Evolutionary conservation across 2,797 vertebrate species (phyloP).

Genomic region (Acrossocheilus fasciatus): DNA sequence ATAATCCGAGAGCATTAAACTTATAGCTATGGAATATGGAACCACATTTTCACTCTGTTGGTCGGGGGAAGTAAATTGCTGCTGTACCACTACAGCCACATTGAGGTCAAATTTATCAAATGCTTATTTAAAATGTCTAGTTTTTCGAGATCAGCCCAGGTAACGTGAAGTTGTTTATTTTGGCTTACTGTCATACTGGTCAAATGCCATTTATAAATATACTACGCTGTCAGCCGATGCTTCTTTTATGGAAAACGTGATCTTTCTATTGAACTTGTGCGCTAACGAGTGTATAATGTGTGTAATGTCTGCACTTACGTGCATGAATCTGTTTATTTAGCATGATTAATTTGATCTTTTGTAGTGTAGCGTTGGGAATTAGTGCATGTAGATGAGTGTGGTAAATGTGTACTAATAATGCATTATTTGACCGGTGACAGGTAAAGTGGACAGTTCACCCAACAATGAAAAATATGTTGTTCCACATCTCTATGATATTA

Average conservation of each 20-base stretch:
- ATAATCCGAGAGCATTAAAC: background rate
- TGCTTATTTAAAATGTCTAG: conserved; percentile 75
- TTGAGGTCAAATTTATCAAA: conserved; percentile 69
- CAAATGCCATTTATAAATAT: background rate
- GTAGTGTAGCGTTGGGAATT: background rate
- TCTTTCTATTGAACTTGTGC: background rate
- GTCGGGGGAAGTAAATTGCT: background rate
- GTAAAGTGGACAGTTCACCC: background rate
- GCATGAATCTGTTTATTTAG: background rate
- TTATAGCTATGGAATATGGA: background rate
- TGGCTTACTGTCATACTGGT: background rate
- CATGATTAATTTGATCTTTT: background rate
- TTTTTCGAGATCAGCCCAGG: conserved; percentile 85
- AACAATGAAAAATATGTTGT: background rate
- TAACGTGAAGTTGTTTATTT: conserved; percentile 52
- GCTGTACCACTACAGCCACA: background rate
- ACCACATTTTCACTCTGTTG: rapidly evolving
- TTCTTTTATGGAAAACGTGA: background rate
- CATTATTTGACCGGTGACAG: background rate
- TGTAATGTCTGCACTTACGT: background rate
- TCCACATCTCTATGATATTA: background rate
- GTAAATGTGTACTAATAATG: background rate
- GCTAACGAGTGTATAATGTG: background rate
- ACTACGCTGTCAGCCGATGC: background rate
- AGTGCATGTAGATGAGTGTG: background rate